A percentile compares a stretch with the other conserved stretches of the same genome.
Evolutionary conservation across 2,113 vertebrate species (phyloP).

Genomic region (Indicator indicator): DNA sequence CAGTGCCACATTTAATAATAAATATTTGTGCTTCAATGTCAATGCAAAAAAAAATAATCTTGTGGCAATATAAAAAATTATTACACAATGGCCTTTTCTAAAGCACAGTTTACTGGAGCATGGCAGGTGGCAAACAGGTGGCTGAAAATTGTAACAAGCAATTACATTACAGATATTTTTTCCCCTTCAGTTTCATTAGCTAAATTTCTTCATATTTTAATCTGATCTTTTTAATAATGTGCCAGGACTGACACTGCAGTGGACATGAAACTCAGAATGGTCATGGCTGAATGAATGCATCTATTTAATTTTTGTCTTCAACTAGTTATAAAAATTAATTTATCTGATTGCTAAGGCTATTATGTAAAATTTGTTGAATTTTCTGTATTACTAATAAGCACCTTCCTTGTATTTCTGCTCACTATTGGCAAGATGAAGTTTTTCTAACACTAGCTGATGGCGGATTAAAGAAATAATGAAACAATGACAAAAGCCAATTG

Average conservation of each 20-base stretch:
- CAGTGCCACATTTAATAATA: constrained; percentile 55
- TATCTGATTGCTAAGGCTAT: constrained; percentile 68
- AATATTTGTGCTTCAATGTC: constrained; percentile 61
- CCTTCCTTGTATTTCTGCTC: constrained; percentile 37
- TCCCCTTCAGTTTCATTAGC: constrained; percentile 69
- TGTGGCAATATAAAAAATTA: constrained; percentile 63
- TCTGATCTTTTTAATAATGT: constrained; percentile 74
- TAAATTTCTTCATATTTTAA: constrained; percentile 73
- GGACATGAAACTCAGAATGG: constrained; percentile 65
- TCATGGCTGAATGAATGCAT: constrained; percentile 67
- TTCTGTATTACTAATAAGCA: constrained; percentile 62
- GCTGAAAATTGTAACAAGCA: constrained; percentile 72
- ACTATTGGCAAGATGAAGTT: constrained; percentile 5
- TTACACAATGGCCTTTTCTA: constrained; percentile 67
- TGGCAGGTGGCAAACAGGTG: constrained; percentile 65
- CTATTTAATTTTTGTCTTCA: constrained; percentile 75
- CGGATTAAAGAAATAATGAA: constrained; percentile 58
- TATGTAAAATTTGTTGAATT: constrained; percentile 66
- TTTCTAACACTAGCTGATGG: constrained; percentile 42
- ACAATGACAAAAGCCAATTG: constrained; percentile 17
- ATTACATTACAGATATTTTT: constrained; percentile 69
- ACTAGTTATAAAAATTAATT: constrained; percentile 73
- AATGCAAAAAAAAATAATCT: constrained; percentile 65
- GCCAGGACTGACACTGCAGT: constrained; percentile 62
- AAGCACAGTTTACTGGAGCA: constrained; percentile 76